Conservation (phyloP, 2,113 vertebrate species). For the Megaleporinus macrocephalus region DNA sequence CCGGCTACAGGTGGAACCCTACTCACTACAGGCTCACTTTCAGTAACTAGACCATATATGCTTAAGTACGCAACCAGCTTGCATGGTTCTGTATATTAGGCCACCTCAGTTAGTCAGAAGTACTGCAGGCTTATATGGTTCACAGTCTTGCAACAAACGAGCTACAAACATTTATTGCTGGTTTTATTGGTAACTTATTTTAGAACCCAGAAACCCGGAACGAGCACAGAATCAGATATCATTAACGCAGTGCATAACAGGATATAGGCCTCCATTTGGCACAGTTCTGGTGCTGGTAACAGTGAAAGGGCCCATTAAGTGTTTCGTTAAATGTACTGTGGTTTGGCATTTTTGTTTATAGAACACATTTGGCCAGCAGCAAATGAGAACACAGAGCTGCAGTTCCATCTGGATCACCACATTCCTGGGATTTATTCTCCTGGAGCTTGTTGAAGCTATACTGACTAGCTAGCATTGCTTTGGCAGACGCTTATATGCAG, state of each 20-base stretch:
- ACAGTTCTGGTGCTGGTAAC: constrained; percentile 1
- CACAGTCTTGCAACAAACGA: not conserved
- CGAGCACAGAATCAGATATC: not conserved
- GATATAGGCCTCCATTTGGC: constrained; percentile 1
- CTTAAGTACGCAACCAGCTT: no score
- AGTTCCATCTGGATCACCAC: no score
- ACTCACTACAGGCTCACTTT: no score
- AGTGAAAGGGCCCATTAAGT: constrained; percentile 17
- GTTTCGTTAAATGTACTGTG: constrained; percentile 21
- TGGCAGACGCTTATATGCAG: no score
- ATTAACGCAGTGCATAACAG: constrained; percentile 9
- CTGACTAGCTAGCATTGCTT: no score
- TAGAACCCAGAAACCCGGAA: not conserved
- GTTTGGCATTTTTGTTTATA: constrained; percentile 25
- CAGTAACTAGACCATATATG: no score
- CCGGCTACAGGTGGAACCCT: no score
- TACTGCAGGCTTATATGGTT: not conserved
- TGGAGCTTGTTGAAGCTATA: no score
- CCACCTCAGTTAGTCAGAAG: not conserved
- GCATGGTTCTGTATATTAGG: not conserved
- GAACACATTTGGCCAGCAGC: constrained; percentile 8
- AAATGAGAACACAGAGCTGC: not conserved
- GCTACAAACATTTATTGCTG: not conserved
- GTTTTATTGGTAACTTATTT: not conserved
- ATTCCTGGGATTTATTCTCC: no score